phyloP scores from a whole-genome alignment of 2,113 vertebrate species.

The Antigone vipio region DNA sequence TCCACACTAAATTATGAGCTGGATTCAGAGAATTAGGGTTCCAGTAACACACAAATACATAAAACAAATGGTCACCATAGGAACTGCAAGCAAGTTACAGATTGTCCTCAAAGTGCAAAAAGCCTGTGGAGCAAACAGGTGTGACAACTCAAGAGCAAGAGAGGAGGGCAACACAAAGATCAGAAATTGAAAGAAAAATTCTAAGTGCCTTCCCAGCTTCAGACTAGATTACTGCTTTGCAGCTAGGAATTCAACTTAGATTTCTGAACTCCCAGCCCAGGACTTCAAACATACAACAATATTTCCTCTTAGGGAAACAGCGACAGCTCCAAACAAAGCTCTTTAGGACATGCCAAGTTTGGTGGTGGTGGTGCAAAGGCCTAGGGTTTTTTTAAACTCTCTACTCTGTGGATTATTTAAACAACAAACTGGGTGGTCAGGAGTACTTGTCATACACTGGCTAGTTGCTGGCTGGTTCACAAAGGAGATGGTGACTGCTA shows the following conservation, averaged over 20 bases:
- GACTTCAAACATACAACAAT: not conserved
- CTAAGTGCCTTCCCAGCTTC: not conserved
- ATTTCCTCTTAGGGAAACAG: not conserved
- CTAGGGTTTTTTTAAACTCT: not conserved
- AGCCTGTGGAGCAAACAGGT: not conserved
- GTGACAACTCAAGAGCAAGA: accelerated
- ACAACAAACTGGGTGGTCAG: constrained; percentile 43
- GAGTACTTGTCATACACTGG: not conserved
- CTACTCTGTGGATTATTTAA: constrained; percentile 13
- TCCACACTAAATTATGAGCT: not conserved
- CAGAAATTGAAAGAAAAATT: not conserved
- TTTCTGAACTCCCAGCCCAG: not conserved
- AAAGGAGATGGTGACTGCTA: not conserved
- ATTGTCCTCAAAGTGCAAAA: not conserved
- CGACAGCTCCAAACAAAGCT: not conserved
- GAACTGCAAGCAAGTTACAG: not conserved
- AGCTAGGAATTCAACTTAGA: not conserved
- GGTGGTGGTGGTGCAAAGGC: not conserved
- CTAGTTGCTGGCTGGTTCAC: not conserved
- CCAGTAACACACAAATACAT: not conserved
- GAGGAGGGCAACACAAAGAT: not conserved
- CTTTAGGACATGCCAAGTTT: not conserved
- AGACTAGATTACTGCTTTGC: not conserved
- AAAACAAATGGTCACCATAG: not conserved
- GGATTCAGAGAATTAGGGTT: not conserved